These are phyloP conservation scores for Sardinella longiceps DNA, from an alignment of 2,797 vertebrate genomes.

Conservation along the genomic window DNA sequence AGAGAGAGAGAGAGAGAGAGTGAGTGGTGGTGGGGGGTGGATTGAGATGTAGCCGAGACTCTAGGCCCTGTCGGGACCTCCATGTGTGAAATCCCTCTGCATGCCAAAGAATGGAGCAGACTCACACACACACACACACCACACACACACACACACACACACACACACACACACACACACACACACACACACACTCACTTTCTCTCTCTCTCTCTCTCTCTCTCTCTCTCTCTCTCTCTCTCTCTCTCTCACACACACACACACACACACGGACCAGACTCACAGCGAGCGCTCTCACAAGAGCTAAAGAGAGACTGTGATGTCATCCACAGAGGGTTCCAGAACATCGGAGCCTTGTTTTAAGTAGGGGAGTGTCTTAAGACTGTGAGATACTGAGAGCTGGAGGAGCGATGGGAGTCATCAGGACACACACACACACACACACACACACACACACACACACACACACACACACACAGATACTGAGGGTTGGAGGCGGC, in stretches of 20 bases:
- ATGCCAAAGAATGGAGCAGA: background rate
- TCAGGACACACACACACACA: too few relatives aligned
- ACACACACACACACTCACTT: too few relatives aligned
- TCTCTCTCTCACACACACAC: background rate
- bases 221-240: too few relatives aligned
- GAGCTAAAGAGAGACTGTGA: background rate
- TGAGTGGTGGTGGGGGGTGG: background rate
- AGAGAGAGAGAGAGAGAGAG: constrained; percentile 7
- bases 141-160: too few relatives aligned
- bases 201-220: too few relatives aligned
- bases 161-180: too few relatives aligned
- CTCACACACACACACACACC: too few relatives aligned
- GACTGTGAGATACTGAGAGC: background rate
- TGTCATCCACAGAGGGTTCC: constrained; percentile 16
- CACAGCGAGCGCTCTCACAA: background rate
- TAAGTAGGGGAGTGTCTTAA: background rate
- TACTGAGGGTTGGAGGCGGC: too few relatives aligned
- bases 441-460: too few relatives aligned
- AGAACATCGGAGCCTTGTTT: constrained; percentile 1
- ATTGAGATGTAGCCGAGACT: background rate
- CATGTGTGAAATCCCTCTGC: background rate
- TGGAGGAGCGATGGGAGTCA: background rate
- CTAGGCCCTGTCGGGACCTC: background rate
- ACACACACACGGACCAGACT: background rate
- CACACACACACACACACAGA: background rate